Base-by-base conservation (phyloP, 1,140 invertebrate genomes). In the Eriocheir sinensis region DNA sequence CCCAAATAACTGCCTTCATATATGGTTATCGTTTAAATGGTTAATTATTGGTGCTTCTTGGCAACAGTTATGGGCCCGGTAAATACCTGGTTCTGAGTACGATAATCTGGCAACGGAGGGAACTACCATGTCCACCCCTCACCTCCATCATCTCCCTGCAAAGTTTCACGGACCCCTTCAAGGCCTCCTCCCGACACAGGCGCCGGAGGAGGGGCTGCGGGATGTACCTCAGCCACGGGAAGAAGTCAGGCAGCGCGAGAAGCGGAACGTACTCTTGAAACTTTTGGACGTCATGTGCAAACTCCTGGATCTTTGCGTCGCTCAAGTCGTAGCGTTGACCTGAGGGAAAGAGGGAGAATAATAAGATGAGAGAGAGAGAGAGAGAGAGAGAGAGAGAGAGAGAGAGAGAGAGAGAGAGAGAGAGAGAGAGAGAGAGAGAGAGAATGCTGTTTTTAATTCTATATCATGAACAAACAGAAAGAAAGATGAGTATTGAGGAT, bases 261-360 rank as follows among this genome's bases (percentile, higher is more conserved):
- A 88, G 30, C 1, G 41, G n/a, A n/a, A 79, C 38, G 32, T 91
- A 41, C 27, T 95, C 72, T 48, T 95, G 90, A 12, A 95, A 91
- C 32, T 79, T 72, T 72, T 60, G 32, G 27, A 95, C 72, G 0
- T 92, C 44, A 9, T 41, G 1, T 6, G 72, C 32, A 36, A 95
- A 88, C 17, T 36, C 8, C 30, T 36, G 41, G 48, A 95, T 92
- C 85, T 95, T 30, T 86, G 34, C 90, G n/a, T 91, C 90, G 40
- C 92, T 36, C 90, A 95, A 34, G 86, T 88, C 48, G 32, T 95
- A 95, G 15, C 94, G 94, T 0, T 81, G 80, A 32, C 94, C 94
- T 95, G 90, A 80, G 30, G 40, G 27, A 86, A 17, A 86, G n/a
- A 30, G 38, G 27, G 38, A 17, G 15, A 48, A 53, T 30, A n/a